These are phyloP conservation scores for Siderastrea siderea DNA, from an alignment of 92 coral and sea anemone genomes.

Conservation along the genomic window DNA sequence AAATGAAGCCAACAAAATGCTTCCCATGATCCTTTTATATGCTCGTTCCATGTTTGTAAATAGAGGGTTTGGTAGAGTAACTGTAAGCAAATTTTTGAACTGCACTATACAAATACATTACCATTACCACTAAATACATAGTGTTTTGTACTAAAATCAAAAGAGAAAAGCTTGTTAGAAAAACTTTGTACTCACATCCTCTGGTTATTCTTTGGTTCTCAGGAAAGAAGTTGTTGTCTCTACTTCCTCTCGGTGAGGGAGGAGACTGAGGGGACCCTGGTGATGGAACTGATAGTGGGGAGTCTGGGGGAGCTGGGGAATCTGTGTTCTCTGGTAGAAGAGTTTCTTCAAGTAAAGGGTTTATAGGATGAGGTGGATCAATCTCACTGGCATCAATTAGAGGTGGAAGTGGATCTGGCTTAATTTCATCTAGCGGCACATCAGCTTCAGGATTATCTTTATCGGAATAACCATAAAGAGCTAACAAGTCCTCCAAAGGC, in stretches of 20 bases:
- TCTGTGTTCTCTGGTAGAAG: slow-evolving; percentile 45
- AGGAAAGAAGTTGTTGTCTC: slow-evolving; percentile 87
- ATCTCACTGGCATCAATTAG: slow-evolving; percentile 76
- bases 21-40: too few relatives aligned
- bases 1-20: too few relatives aligned
- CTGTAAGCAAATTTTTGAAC: too few relatives aligned
- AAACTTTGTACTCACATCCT: slow-evolving; percentile 82
- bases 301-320: slow-evolving; percentile 66
- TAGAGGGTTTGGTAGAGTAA: too few relatives aligned
- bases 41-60: too few relatives aligned
- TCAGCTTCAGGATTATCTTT: slow-evolving; percentile 76
- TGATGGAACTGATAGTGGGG: slow-evolving; percentile 79
- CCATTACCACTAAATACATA: too few relatives aligned
- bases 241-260: slow-evolving; percentile 80
- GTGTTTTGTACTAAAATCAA: too few relatives aligned
- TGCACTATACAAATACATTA: too few relatives aligned
- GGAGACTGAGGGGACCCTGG: slow-evolving; percentile 87
- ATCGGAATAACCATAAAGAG: slow-evolving; percentile 90
- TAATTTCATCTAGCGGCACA: slow-evolving; percentile 88
- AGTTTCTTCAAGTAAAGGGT: slow-evolving; percentile 52
- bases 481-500: slow-evolving; percentile 93
- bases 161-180: too few relatives aligned
- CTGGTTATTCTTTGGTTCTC: slow-evolving; percentile 99
- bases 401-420: slow-evolving; percentile 95
- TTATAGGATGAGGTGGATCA: slow-evolving; percentile 48